These are phyloP conservation scores for Thera britannica DNA, from an alignment of 2,888 invertebrate genomes.

Conservation along the genomic window DNA sequence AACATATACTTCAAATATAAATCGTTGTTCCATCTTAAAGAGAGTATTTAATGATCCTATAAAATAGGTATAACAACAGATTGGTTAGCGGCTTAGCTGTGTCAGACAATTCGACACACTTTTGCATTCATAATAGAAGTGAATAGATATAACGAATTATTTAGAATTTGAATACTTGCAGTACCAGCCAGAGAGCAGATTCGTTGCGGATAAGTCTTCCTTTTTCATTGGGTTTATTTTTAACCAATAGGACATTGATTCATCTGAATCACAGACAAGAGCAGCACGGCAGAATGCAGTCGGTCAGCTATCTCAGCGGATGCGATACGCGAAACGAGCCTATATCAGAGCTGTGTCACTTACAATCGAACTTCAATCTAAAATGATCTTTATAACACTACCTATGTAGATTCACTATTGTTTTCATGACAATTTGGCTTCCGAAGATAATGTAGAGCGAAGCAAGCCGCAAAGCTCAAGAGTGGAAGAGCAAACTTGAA, in stretches of 20 bases:
- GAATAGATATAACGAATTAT: background rate
- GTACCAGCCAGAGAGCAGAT: background rate
- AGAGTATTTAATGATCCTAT: too few species aligned
- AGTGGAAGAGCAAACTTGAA: background rate
- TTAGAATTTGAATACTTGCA: constrained; percentile 1
- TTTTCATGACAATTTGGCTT: background rate
- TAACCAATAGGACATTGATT: constrained; percentile 39
- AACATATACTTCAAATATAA: too few species aligned
- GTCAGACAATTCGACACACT: too few species aligned
- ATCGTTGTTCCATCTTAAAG: too few species aligned
- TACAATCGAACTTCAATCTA: background rate
- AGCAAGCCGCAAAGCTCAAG: background rate
- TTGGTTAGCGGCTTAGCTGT: background rate
- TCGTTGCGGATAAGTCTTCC: background rate
- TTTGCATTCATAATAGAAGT: too few species aligned
- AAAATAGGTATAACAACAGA: too few species aligned
- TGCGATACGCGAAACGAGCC: constrained; percentile 65
- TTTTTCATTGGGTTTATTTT: constrained; percentile 30
- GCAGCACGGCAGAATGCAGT: constrained; percentile 45
- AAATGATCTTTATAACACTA: background rate
- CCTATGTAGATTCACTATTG: background rate
- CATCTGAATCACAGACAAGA: constrained; percentile 38
- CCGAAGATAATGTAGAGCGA: background rate
- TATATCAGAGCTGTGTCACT: constrained; percentile 27
- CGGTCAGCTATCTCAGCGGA: constrained; percentile 60